Base-by-base conservation (phyloP, 2,113 vertebrate genomes). In the Thymallus thymallus region DNA sequence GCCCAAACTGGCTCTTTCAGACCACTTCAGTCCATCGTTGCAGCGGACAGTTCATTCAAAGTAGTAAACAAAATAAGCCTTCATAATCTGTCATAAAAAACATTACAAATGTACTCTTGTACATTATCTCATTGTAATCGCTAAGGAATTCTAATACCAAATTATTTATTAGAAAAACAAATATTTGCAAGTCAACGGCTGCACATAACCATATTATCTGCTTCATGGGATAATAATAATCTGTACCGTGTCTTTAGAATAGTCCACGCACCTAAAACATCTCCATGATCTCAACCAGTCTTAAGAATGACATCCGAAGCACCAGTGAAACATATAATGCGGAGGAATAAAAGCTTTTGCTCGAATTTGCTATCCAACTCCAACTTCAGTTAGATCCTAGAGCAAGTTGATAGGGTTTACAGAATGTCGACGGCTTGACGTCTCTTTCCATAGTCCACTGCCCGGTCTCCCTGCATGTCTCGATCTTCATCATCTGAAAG, bases 401-500 rank as follows among this genome's bases (percentile, higher is more conserved):
- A 13, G 16, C n/a, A 60, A 60, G 56, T 60, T 1, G 30, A 30
- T 35, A 22, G 20, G 26, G 58, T 48, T 20, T 63, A 98, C 69
- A 98, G 95, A 76, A 95, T 94, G 48, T 98, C 94, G 6, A 90
- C 92, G 80, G 94, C 83, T 87, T 91, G 96, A 89, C 81, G 96
- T 68, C 94, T 92, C 82, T 99, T 98, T 79, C 95, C 89, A 20
- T 98, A 98, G 76, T 96, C 95, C n/a, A 88, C 87, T 23, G 90
- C 94, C 7, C 94, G 91, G 65, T 96, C 97, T 13, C 94, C 96
- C 30, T 96, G 98, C 66, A 95, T 93, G 0, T 99, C 98, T 68
- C 94, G 91, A 69, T 98, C 97, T 23, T 98, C 98, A 12, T 99
- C 98, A 84, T 98, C 97, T 99, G 90, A 74, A 90, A 89, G 41